These are phyloP conservation scores for Lepisosteus oculatus DNA, from an alignment of 2,113 vertebrate genomes.

Conservation along the genomic window DNA sequence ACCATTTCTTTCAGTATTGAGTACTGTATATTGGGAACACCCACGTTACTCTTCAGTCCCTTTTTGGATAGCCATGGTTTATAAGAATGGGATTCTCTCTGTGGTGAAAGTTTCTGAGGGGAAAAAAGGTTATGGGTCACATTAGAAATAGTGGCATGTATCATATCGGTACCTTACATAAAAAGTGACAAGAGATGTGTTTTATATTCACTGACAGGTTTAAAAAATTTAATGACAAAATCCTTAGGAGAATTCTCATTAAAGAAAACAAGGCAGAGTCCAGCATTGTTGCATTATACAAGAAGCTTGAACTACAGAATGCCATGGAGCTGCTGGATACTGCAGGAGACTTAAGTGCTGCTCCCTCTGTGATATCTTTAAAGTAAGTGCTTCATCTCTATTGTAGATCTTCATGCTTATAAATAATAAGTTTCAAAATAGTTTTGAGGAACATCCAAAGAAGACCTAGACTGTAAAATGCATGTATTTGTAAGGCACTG, in stretches of 20 bases:
- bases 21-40: too few relatives aligned
- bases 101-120: too few relatives aligned
- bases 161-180: too few relatives aligned
- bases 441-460: too few relatives aligned
- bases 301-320: conserved; percentile 91
- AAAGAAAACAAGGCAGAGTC: conserved; percentile 79
- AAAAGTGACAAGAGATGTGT: neutral
- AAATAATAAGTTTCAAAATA: neutral
- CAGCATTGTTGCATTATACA: conserved; percentile 87
- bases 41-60: too few relatives aligned
- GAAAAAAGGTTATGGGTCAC: too few relatives aligned
- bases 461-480: too few relatives aligned
- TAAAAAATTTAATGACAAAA: conserved; percentile 86
- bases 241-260: conserved; percentile 84
- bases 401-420: neutral
- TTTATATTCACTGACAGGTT: conserved; percentile 66
- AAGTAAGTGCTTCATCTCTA: conserved; percentile 61
- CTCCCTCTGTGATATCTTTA: conserved; percentile 52
- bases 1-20: too few relatives aligned
- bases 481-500: too few relatives aligned
- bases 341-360: conserved; percentile 63
- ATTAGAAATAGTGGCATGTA: too few relatives aligned
- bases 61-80: too few relatives aligned
- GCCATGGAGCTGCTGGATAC: conserved; percentile 86
- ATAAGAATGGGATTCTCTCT: too few relatives aligned